These are phyloP conservation scores for Camponotus vicinus DNA, from an alignment of 1,140 invertebrate species.

Conservation along the genomic window DNA sequence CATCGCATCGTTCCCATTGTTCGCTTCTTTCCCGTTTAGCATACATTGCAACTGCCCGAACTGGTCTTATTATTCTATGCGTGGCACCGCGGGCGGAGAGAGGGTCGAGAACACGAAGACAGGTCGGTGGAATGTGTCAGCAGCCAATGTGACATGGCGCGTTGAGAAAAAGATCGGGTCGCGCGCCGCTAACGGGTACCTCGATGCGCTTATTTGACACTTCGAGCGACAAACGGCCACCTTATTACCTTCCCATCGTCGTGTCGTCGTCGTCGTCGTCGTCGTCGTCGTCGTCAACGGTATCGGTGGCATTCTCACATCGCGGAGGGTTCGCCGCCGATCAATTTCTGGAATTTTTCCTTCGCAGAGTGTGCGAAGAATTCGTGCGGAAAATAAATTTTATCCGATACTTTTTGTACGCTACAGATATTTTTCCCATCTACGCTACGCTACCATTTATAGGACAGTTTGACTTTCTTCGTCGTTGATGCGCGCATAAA, in stretches of 20 bases:
- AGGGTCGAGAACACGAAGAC: constrained; percentile 30
- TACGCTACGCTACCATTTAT: constrained; percentile 26
- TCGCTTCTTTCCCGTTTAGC: constrained; percentile 32
- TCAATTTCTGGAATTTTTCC: constrained; percentile 70
- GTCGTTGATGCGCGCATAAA: background rate
- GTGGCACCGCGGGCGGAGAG: constrained; percentile 3
- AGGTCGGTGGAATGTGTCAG: constrained; percentile 71
- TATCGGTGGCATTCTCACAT: constrained; percentile 40
- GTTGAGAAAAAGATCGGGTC: constrained; percentile 74
- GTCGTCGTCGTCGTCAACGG: constrained; percentile 20
- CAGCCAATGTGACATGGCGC: constrained; percentile 64
- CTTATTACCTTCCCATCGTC: constrained; percentile 84
- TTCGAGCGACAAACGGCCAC: constrained; percentile 83
- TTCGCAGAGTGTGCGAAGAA: constrained; percentile 62
- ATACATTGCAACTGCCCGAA: constrained; percentile 54
- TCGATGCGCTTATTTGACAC: constrained; percentile 86
- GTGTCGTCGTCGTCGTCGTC: constrained; percentile 67
- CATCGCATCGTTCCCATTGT: constrained; percentile 13
- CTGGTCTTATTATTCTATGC: constrained; percentile 68
- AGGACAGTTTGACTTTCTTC: constrained; percentile 1
- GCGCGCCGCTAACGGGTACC: constrained; percentile 68
- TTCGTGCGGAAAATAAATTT: constrained; percentile 72
- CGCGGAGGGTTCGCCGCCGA: constrained; percentile 48
- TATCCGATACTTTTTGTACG: constrained; percentile 44
- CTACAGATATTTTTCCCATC: constrained; percentile 9